phyloP scores from a whole-genome alignment of 2,797 vertebrate species.

The Coendou prehensilis region DNA sequence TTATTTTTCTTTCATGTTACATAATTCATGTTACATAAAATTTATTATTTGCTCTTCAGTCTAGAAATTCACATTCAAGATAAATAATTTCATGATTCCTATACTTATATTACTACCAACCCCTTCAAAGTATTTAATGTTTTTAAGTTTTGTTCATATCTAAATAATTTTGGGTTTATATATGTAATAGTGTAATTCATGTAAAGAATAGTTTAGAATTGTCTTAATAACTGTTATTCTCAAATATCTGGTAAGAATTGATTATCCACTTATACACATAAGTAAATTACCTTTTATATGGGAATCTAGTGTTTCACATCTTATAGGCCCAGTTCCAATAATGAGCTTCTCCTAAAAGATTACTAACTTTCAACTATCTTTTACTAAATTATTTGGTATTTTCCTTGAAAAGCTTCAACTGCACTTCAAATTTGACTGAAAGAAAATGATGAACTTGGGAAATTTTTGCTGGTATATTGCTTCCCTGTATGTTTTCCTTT shows the following conservation, averaged over 20 bases:
- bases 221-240: neutral
- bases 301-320: neutral
- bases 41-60: neutral
- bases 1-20: neutral
- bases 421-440: neutral
- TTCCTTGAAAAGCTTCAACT: neutral
- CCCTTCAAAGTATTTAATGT: neutral
- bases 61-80: neutral
- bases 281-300: neutral
- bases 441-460: neutral
- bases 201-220: neutral
- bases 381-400: neutral
- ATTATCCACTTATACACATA: neutral
- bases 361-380: neutral
- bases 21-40: neutral
- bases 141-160: neutral
- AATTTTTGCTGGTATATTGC: neutral
- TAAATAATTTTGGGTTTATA: neutral
- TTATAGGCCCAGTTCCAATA: neutral
- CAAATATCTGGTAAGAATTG: neutral
- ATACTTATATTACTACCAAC: neutral
- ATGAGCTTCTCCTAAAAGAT: neutral
- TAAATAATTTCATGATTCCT: neutral
- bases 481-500: neutral
- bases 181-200: neutral